These are phyloP conservation scores for Lycorma delicatula DNA, from an alignment of 1,140 invertebrate genomes.

Conservation along the genomic window DNA sequence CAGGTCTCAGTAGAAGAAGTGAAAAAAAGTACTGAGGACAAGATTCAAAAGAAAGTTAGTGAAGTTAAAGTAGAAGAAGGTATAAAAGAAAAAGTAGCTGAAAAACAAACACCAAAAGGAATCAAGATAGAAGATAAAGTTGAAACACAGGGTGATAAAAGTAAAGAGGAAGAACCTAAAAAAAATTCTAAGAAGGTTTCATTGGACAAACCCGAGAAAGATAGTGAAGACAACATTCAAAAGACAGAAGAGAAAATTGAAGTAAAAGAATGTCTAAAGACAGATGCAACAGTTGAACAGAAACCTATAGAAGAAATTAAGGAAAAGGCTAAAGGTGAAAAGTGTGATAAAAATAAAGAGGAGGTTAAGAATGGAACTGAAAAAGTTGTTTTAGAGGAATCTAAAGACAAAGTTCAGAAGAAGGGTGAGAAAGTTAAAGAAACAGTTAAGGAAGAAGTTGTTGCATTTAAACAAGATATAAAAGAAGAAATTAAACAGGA, in stretches of 20 bases:
- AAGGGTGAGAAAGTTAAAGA: constrained; percentile 26
- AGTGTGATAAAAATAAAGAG: constrained; percentile 22
- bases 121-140: neutral
- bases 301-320: neutral
- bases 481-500: constrained; percentile 26
- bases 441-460: constrained; percentile 22
- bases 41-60: constrained; percentile 9
- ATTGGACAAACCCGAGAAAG: constrained; percentile 6
- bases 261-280: constrained; percentile 18
- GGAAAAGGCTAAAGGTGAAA: constrained; percentile 7
- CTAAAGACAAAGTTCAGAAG: constrained; percentile 24
- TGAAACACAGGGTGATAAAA: neutral
- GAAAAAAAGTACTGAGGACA: neutral
- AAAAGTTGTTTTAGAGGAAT: constrained; percentile 24
- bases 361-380: constrained; percentile 13
- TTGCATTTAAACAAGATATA: constrained; percentile 24
- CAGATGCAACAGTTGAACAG: neutral
- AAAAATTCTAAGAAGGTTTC: neutral
- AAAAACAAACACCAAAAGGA: neutral
- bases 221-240: constrained; percentile 18
- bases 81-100: constrained; percentile 6
- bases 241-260: constrained; percentile 19
- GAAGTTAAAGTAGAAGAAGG: neutral
- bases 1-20: neutral
- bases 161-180: neutral